phyloP scores from a whole-genome alignment of 2,888 invertebrate species.

The Sphaeridia pumilis region DNA sequence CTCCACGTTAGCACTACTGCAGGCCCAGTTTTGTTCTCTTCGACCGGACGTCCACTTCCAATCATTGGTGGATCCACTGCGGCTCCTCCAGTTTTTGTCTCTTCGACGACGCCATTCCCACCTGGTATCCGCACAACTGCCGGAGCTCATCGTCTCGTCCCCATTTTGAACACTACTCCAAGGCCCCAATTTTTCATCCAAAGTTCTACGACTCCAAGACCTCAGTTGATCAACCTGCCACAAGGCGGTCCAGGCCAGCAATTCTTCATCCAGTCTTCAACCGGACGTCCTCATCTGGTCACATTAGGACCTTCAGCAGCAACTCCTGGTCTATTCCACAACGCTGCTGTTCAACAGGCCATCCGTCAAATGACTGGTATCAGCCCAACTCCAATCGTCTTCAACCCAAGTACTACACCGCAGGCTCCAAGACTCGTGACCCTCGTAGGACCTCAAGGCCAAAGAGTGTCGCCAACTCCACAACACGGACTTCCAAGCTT shows the following conservation, averaged over 20 bases:
- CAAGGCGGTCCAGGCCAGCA: not conserved
- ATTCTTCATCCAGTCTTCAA: slow-evolving; percentile 12
- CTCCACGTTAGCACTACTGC: not conserved
- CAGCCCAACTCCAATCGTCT: slow-evolving; percentile 10
- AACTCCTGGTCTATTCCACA: slow-evolving; percentile 12
- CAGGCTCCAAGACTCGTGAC: slow-evolving; percentile 11
- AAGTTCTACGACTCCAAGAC: slow-evolving; percentile 14
- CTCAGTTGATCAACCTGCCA: slow-evolving; percentile 5
- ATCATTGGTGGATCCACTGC: slow-evolving; percentile 5
- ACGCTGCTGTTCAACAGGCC: slow-evolving; percentile 18
- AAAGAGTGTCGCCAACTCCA: slow-evolving; percentile 11
- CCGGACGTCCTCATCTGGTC: slow-evolving; percentile 10
- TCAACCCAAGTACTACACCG: slow-evolving; percentile 15
- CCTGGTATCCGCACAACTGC: not conserved
- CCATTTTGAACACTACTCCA: not conserved
- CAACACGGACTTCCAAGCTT: not conserved
- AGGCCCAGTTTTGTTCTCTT: slow-evolving; percentile 5
- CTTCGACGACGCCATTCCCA: slow-evolving; percentile 15
- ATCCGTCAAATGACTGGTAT: slow-evolving; percentile 15
- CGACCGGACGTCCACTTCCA: slow-evolving; percentile 6
- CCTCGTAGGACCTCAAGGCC: slow-evolving; percentile 1
- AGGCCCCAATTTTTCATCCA: slow-evolving; percentile 10
- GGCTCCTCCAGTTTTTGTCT: slow-evolving; percentile 9
- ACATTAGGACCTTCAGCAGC: slow-evolving; percentile 8
- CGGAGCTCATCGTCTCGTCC: slow-evolving; percentile 4